Evolutionary conservation across 1,140 invertebrate species (phyloP).

Genomic region (Scaptomyza hsui): DNA sequence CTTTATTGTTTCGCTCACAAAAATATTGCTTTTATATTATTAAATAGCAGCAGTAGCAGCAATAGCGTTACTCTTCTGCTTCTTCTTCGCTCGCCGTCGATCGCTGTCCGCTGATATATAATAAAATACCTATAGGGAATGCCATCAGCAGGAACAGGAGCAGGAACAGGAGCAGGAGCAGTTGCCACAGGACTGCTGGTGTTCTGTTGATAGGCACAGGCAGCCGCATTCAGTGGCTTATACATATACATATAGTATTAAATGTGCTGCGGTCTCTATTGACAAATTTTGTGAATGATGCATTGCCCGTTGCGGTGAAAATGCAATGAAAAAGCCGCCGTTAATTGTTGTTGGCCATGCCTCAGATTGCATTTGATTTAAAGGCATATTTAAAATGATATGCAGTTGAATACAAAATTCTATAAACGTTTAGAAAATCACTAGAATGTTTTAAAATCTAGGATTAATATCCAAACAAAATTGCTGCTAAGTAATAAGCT

Average conservation of each 20-base stretch:
- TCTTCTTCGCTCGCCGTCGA: slow-evolving; percentile 42
- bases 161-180: not conserved
- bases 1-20: slow-evolving; percentile 82
- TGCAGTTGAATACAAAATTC: too few relatives aligned
- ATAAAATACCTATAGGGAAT: slow-evolving; percentile 78
- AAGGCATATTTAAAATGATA: too few relatives aligned
- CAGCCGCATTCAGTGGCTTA: slow-evolving; percentile 28
- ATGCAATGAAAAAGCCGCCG: slow-evolving; percentile 68
- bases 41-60: slow-evolving; percentile 54
- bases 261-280: slow-evolving; percentile 79
- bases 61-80: not conserved
- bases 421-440: too few relatives aligned
- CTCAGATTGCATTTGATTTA: slow-evolving; percentile 11
- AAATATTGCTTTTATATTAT: slow-evolving; percentile 82
- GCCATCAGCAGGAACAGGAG: slow-evolving; percentile 2
- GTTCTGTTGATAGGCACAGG: slow-evolving; percentile 26
- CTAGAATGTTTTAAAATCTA: too few relatives aligned
- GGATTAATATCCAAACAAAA: too few relatives aligned
- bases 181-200: too few relatives aligned
- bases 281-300: slow-evolving; percentile 79
- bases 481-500: too few relatives aligned
- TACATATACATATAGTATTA: slow-evolving; percentile 56
- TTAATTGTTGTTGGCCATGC: slow-evolving; percentile 55
- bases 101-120: slow-evolving; percentile 68
- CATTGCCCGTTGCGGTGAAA: slow-evolving; percentile 58